phyloP scores from a whole-genome alignment of 1,140 invertebrate species.

The Procambarus clarkii region DNA sequence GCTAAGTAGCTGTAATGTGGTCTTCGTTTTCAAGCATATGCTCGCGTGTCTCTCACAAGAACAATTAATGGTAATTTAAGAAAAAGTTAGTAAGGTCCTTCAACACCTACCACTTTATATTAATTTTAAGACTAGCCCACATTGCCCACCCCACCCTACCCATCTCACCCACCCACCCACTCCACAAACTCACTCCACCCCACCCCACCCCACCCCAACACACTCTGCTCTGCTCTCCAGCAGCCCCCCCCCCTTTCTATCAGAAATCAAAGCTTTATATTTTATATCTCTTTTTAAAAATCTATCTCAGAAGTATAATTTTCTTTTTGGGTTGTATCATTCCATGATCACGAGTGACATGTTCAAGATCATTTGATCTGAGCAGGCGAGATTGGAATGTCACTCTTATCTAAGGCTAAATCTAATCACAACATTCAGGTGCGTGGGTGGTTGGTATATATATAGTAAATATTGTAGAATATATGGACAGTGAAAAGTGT shows the following conservation, averaged over 20 bases:
- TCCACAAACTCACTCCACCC: too few species aligned
- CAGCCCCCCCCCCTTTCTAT: not conserved
- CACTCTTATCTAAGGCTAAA: not conserved
- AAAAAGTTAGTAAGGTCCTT: not conserved
- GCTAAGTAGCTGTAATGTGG: slow-evolving; percentile 18
- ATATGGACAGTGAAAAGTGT: not conserved
- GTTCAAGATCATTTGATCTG: not conserved
- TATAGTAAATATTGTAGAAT: not conserved
- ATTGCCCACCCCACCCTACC: slow-evolving; percentile 1
- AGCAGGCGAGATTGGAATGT: not conserved
- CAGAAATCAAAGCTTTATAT: not conserved
- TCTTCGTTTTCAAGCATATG: slow-evolving; percentile 16
- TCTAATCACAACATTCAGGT: slow-evolving; percentile 20
- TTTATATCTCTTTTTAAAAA: not conserved
- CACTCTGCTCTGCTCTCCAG: not conserved
- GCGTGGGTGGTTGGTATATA: not conserved
- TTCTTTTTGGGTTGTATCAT: not conserved
- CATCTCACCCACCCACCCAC: too few species aligned
- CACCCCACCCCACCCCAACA: too few species aligned
- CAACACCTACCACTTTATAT: slow-evolving; percentile 1
- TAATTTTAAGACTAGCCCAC: not conserved
- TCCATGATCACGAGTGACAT: not conserved
- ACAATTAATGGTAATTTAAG: not conserved
- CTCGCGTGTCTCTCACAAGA: slow-evolving; percentile 12
- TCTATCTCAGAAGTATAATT: not conserved